Evolutionary conservation across 2,113 vertebrate species (phyloP).

Genomic region (Cariama cristata): DNA sequence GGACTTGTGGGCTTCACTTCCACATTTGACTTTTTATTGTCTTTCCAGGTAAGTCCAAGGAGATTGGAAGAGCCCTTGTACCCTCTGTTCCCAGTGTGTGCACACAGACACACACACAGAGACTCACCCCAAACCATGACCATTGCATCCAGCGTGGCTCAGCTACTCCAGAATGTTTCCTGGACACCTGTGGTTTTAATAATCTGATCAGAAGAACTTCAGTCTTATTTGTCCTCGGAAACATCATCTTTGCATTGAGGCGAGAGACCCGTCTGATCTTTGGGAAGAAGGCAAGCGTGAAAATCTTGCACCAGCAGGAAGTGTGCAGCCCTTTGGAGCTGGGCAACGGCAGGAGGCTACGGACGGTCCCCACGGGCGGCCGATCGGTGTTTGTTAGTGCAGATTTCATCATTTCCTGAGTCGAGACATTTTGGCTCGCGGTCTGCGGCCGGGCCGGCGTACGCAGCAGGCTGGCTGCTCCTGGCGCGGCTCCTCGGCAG

Average conservation of each 20-base stretch:
- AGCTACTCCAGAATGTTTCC: not conserved
- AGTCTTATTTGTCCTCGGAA: not conserved
- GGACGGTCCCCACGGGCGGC: accelerated
- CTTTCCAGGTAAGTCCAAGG: not conserved
- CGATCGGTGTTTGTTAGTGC: accelerated
- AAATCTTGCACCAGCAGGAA: not conserved
- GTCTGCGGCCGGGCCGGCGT: accelerated
- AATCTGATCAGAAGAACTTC: not conserved
- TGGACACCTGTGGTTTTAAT: not conserved
- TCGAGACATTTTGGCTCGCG: not conserved
- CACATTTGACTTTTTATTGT: not conserved
- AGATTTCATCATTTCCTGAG: not conserved
- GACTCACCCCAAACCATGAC: not conserved
- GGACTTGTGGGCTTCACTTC: not conserved
- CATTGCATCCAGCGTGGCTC: not conserved
- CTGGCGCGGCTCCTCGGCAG: not conserved
- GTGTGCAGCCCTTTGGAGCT: not conserved
- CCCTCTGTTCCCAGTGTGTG: not conserved
- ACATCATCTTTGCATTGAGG: not conserved
- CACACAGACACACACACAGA: not conserved
- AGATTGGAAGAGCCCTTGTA: not conserved
- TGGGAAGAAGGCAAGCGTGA: not conserved
- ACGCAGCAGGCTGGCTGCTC: not conserved
- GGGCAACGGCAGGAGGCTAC: not conserved
- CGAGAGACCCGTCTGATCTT: not conserved